phyloP scores from a whole-genome alignment of 2,888 invertebrate genomes.

The Ecliptopera silaceata region DNA sequence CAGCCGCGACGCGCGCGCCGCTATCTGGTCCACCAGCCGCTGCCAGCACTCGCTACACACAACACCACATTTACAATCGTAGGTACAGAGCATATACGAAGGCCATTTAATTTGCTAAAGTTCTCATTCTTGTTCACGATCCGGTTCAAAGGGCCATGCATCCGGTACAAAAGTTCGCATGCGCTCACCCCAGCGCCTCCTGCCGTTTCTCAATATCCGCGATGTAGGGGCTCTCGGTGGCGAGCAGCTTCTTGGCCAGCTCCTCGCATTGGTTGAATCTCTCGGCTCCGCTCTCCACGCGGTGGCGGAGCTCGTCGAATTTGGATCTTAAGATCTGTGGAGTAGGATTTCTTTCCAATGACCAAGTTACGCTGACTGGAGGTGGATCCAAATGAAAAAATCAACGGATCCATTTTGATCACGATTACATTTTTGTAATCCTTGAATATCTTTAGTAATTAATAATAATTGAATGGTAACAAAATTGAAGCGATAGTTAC shows the following conservation, averaged over 20 bases:
- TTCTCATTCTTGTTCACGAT: no score
- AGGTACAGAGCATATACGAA: no score
- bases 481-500: constrained; percentile 57
- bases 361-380: no score
- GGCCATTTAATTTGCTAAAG: no score
- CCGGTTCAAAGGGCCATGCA: constrained; percentile 1
- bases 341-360: neutral
- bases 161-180: neutral
- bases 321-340: constrained; percentile 91
- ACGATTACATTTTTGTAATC: no score
- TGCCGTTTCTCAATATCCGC: constrained; percentile 93
- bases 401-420: no score
- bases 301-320: constrained; percentile 96
- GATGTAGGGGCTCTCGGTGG: constrained; percentile 92
- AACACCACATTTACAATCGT: no score
- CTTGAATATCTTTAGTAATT: no score
- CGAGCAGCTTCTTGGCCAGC: constrained; percentile 93
- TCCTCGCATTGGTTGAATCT: constrained; percentile 95
- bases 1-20: constrained; percentile 92
- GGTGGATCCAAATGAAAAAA: no score
- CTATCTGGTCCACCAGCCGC: constrained; percentile 92
- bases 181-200: constrained; percentile 91
- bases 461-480: no score
- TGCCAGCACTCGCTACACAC: constrained; percentile 89
- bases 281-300: constrained; percentile 95